Conservation (phyloP, 1,140 invertebrate genomes). For the Drosophila tropicalis region DNA sequence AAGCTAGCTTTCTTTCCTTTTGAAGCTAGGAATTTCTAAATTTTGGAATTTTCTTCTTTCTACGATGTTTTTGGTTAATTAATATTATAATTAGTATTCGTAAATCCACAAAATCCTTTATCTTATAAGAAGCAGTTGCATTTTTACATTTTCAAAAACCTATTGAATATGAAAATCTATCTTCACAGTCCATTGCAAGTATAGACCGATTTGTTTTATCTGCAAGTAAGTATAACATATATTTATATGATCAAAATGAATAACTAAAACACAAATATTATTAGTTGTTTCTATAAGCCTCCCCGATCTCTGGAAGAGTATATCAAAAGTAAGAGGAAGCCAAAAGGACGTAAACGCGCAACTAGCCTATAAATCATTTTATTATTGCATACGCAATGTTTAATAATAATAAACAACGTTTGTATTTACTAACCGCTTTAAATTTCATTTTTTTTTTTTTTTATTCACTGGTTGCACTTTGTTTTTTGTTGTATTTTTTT, state of each 20-base stretch:
- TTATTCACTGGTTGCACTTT: neutral
- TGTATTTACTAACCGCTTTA: conserved; percentile 45
- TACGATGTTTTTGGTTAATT: no score
- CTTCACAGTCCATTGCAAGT: neutral
- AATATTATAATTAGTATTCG: no score
- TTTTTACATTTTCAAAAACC: no score
- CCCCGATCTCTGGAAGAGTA: neutral
- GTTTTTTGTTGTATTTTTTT: neutral
- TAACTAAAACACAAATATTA: no score
- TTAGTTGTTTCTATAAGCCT: neutral
- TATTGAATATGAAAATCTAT: neutral
- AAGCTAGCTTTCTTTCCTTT: no score
- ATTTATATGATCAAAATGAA: no score
- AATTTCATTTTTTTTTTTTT: conserved; percentile 18
- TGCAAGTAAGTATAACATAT: neutral
- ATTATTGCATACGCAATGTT: neutral
- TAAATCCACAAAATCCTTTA: no score
- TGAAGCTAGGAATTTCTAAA: no score
- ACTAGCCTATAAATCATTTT: neutral
- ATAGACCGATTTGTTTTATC: neutral
- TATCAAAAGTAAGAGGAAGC: neutral
- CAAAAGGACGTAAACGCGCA: no score
- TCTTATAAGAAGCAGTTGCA: no score
- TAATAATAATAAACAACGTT: conserved; percentile 21
- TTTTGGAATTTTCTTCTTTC: no score